Evolutionary conservation across 2,888 invertebrate genomes (phyloP).

Genomic region (Dyspetes luteomarginatus): DNA sequence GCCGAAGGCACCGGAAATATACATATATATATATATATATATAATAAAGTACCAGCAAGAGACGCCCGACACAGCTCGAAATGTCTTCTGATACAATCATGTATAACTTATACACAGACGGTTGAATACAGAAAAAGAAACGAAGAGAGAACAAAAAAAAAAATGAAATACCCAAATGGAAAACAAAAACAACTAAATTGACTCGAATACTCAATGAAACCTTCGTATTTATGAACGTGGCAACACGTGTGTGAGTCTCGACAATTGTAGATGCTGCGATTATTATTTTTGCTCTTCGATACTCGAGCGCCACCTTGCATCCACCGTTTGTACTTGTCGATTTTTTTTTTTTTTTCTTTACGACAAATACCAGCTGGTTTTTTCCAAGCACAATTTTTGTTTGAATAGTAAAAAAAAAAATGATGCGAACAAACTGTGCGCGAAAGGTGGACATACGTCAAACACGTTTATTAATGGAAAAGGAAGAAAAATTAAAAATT

Average conservation of each 20-base stretch:
- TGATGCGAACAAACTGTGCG: conserved; percentile 44
- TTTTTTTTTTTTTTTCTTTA: neutral
- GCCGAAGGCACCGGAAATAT: conserved; percentile 25
- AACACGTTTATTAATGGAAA: neutral
- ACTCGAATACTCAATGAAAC: conserved; percentile 3
- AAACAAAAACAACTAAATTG: neutral
- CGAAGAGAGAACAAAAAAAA: conserved; percentile 9
- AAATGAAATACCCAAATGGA: conserved; percentile 1
- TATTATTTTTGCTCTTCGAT: neutral
- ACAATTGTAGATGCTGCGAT: neutral
- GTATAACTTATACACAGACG: conserved; percentile 14
- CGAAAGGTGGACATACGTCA: neutral
- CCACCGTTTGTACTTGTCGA: conserved; percentile 19
- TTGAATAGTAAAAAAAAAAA: conserved; percentile 37
- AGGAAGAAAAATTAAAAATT: neutral
- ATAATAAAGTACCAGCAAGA: conserved; percentile 14
- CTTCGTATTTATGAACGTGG: neutral
- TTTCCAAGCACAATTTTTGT: conserved; percentile 51
- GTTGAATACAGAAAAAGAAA: conserved; percentile 23
- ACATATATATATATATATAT: conserved; percentile 13
- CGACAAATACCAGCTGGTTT: conserved; percentile 12
- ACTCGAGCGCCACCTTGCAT: neutral
- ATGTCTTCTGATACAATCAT: conserved; percentile 18
- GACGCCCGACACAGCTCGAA: neutral
- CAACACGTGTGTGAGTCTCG: neutral